Percentiles rank a stretch among this genome's conserved stretches.
Conservation (phyloP, 2,888 invertebrate genomes). For the Melieria picta region DNA sequence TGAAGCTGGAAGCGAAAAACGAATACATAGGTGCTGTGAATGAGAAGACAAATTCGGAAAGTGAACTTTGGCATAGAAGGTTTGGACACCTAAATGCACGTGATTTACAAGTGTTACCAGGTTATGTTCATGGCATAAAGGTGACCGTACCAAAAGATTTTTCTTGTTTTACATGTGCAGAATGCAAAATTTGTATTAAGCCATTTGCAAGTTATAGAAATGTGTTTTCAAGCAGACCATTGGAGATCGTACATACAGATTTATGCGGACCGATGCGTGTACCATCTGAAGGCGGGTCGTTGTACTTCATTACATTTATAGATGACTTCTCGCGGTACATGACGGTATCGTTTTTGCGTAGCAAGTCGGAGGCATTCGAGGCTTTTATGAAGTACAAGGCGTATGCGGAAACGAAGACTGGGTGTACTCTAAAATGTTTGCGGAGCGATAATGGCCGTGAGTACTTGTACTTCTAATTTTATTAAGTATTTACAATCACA, state of each 20-base stretch:
- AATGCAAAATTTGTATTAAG: too few relatives aligned
- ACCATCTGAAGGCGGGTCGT: conserved; percentile 32
- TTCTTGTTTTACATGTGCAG: too few relatives aligned
- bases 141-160: too few relatives aligned
- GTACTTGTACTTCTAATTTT: conserved; percentile 27
- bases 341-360: conserved; percentile 21
- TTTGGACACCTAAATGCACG: too few relatives aligned
- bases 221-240: too few relatives aligned
- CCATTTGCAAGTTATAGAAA: too few relatives aligned
- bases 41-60: conserved; percentile 6
- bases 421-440: conserved; percentile 26
- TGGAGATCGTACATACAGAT: conserved; percentile 20
- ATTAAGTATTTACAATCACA: conserved; percentile 7
- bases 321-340: conserved; percentile 26
- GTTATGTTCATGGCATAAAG: too few relatives aligned
- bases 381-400: conserved; percentile 27
- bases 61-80: conserved; percentile 27
- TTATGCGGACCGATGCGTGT: conserved; percentile 36
- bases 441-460: conserved; percentile 37
- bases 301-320: conserved; percentile 35
- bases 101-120: too few relatives aligned
- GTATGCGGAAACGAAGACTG: conserved; percentile 21
- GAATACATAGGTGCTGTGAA: conserved; percentile 1
- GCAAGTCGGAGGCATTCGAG: conserved; percentile 22
- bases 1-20: neutral